These are phyloP conservation scores for Ictalurus furcatus DNA, from an alignment of 2,113 vertebrate genomes.

Conservation along the genomic window DNA sequence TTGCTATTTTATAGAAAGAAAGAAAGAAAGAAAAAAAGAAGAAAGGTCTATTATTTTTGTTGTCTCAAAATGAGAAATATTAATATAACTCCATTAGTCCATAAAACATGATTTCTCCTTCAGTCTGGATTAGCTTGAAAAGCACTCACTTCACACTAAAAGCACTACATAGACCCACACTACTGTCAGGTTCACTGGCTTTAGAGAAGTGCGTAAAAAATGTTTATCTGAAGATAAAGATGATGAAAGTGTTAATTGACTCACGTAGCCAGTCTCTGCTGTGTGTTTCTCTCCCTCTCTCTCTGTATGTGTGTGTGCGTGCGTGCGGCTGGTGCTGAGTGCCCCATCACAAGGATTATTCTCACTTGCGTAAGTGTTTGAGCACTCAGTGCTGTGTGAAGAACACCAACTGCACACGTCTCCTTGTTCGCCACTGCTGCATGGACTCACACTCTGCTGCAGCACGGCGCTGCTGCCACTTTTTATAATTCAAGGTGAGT, in stretches of 20 bases:
- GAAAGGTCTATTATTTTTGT: neutral
- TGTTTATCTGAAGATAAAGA: conserved; percentile 28
- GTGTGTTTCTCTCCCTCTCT: neutral
- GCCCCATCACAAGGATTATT: conserved; percentile 38
- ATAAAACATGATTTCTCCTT: conserved; percentile 23
- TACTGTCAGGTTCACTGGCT: neutral
- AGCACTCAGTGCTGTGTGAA: conserved; percentile 21
- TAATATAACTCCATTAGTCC: neutral
- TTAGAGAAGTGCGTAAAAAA: neutral
- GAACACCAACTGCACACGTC: conserved; percentile 36
- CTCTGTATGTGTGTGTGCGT: neutral
- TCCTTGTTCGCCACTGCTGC: conserved; percentile 21
- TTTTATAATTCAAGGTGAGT: conserved; percentile 42
- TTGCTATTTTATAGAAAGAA: neutral
- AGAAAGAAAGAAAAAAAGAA: neutral
- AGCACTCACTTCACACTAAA: neutral
- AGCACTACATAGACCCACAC: neutral
- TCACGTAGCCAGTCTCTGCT: conserved; percentile 26
- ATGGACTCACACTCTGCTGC: conserved; percentile 17
- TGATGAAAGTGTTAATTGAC: conserved; percentile 35
- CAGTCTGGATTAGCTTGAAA: conserved; percentile 34
- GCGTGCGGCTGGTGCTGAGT: conserved; percentile 22
- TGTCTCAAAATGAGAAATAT: neutral
- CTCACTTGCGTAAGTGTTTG: conserved; percentile 30
- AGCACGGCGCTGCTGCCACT: conserved; percentile 25